Evolutionary conservation across 2,797 vertebrate genomes (phyloP).

Genomic region (Tiaroga cobitis): DNA sequence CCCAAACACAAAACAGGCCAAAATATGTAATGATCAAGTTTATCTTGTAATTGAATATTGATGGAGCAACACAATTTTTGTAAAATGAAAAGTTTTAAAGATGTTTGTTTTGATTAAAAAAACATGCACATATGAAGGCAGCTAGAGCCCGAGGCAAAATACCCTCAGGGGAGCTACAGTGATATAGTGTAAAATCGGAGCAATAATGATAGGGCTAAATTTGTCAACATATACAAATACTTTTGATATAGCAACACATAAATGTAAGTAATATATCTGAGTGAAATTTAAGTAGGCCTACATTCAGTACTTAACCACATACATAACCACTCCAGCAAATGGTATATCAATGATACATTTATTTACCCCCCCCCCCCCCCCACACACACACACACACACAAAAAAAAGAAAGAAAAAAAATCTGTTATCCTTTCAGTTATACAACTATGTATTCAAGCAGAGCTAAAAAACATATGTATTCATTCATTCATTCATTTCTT

Average conservation of each 20-base stretch:
- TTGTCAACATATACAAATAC: not conserved
- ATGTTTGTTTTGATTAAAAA: slow-evolving; percentile 20
- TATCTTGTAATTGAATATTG: not conserved
- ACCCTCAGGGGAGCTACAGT: slow-evolving; percentile 9
- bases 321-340: not conserved
- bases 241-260: not conserved
- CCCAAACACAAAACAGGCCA: not conserved
- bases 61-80: not conserved
- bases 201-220: slow-evolving; percentile 3
- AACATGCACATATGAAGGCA: not conserved
- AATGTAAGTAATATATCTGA: not conserved
- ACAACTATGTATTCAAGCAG: not conserved
- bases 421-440: not conserved
- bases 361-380: not conserved
- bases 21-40: not conserved
- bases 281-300: too few species aligned
- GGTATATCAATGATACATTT: not conserved
- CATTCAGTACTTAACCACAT: not conserved
- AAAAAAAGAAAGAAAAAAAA: too few species aligned
- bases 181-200: not conserved
- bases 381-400: too few species aligned
- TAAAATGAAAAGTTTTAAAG: slow-evolving; percentile 4
- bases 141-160: not conserved
- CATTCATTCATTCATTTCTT: not conserved
- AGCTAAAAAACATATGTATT: not conserved